A percentile compares a stretch with the other conserved stretches of the same genome.
Conservation (phyloP, 2,888 invertebrate genomes). For the Seira musarum region DNA sequence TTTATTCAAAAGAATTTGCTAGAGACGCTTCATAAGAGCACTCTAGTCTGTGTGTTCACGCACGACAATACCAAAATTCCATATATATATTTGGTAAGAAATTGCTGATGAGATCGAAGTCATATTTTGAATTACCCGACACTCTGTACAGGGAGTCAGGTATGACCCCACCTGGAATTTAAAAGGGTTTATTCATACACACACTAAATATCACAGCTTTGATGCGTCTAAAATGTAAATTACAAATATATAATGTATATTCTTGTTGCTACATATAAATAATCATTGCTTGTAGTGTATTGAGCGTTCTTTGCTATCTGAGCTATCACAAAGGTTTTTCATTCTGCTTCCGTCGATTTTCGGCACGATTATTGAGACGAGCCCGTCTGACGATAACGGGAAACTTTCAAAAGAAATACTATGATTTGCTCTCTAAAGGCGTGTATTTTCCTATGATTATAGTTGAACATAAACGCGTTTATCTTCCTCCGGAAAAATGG, state of each 20-base stretch:
- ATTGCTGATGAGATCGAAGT: too few relatives aligned
- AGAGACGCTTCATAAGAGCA: neutral
- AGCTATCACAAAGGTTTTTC: neutral
- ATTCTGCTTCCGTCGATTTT: neutral
- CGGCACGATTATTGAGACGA: neutral
- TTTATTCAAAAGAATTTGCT: neutral
- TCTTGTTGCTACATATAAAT: neutral
- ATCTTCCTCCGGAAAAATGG: neutral
- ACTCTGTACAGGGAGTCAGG: neutral
- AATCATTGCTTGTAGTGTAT: neutral
- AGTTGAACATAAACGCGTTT: neutral
- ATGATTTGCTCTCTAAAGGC: neutral
- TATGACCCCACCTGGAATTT: neutral
- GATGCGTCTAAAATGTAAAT: neutral
- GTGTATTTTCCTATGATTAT: neutral
- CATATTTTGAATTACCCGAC: neutral
- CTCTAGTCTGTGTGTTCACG: neutral
- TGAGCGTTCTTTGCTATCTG: neutral
- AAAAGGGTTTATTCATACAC: neutral
- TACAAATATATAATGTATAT: neutral
- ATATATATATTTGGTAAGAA: too few relatives aligned
- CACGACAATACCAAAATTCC: neutral
- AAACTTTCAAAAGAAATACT: neutral
- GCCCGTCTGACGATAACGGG: neutral
- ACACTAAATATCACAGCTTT: neutral